These are phyloP conservation scores for honey bee (Apis mellifera) DNA, from an alignment of 1,140 invertebrate genomes.

Conservation along the genomic window Amel_HAv3.1 CM009943.2:10495001-10495500, in stretches of 20 bases:
- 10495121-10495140: no score
- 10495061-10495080: not conserved
- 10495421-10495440: not conserved
- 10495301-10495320: conserved; percentile 15
- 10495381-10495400: not conserved
- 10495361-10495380: not conserved
- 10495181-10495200: conserved; percentile 12
- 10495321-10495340: conserved; percentile 17
- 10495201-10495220: conserved; percentile 47
- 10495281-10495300: conserved; percentile 20
- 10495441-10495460: not conserved
- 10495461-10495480: conserved; percentile 15
- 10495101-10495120: not conserved
- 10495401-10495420: not conserved
- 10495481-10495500: not conserved
- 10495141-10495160: not conserved
- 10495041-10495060: not conserved
- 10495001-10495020: not conserved
- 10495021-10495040: not conserved
- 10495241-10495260: not conserved
- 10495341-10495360: conserved; percentile 27
- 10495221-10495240: conserved; percentile 36
- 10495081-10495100: not conserved
- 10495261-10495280: conserved; percentile 5
- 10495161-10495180: not conserved